Conservation (phyloP, 92 coral and sea anemone genomes). For the Muricea muricata region DNA sequence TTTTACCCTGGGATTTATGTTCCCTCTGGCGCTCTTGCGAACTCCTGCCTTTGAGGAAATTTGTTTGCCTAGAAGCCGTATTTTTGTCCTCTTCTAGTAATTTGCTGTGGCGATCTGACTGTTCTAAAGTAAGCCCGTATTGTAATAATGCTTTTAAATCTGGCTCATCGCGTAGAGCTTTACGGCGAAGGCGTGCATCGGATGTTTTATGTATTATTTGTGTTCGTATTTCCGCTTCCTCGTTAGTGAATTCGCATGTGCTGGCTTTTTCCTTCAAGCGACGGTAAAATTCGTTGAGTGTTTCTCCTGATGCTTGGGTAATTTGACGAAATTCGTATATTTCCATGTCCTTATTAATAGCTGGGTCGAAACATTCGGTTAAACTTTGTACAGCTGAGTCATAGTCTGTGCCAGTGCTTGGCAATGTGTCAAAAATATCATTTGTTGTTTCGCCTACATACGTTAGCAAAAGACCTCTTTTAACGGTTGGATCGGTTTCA, state of each 20-base stretch:
- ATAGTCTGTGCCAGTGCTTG: constrained; percentile 44
- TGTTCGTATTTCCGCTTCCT: too few relatives aligned
- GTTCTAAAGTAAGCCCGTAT: constrained; percentile 6
- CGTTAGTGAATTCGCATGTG: too few relatives aligned
- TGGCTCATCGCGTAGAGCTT: background rate
- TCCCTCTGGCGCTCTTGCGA: constrained; percentile 23
- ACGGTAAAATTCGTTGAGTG: too few relatives aligned
- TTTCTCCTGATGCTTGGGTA: too few relatives aligned
- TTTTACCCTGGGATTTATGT: background rate
- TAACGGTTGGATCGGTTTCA: too few relatives aligned
- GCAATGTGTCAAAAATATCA: constrained; percentile 48
- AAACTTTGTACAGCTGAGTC: constrained; percentile 35
- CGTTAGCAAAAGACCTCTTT: constrained; percentile 48
- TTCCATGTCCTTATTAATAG: too few relatives aligned
- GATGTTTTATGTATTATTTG: constrained; percentile 2
- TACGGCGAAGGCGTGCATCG: background rate
- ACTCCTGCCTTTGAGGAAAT: constrained; percentile 59
- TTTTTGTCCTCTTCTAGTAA: background rate
- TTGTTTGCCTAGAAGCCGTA: constrained; percentile 10
- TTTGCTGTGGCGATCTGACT: constrained; percentile 6
- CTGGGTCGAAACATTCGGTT: constrained; percentile 29
- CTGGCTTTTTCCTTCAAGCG: too few relatives aligned
- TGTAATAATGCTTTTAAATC: background rate
- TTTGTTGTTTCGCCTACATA: constrained; percentile 47
- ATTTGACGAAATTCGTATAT: too few relatives aligned